phyloP scores from a whole-genome alignment of 2,797 vertebrate species.

The Arrhamphus sclerolepis region DNA sequence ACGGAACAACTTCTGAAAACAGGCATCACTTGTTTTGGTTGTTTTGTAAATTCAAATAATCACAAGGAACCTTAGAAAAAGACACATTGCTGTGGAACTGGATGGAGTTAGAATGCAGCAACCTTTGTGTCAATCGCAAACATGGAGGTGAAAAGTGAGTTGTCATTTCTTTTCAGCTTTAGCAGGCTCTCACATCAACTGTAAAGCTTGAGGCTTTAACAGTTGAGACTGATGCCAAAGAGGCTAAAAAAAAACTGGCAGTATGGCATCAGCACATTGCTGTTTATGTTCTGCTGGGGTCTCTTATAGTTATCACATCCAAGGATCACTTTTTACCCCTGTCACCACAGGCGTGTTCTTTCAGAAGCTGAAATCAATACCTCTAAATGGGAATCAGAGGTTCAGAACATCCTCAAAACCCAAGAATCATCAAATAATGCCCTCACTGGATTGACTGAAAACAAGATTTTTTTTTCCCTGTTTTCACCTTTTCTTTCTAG shows the following conservation, averaged over 20 bases:
- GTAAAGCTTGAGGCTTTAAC: constrained; percentile 50
- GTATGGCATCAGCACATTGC: constrained; percentile 50
- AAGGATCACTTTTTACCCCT: constrained; percentile 59
- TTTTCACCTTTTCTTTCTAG: constrained; percentile 62
- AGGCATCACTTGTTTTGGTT: constrained; percentile 21
- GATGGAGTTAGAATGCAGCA: constrained; percentile 15
- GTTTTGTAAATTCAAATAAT: constrained; percentile 32
- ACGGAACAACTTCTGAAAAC: constrained; percentile 30
- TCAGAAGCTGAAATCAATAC: constrained; percentile 74
- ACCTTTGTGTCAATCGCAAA: constrained; percentile 18
- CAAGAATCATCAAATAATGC: constrained; percentile 37
- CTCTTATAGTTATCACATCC: constrained; percentile 65
- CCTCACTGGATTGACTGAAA: constrained; percentile 36
- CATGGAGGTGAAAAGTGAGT: constrained; percentile 32
- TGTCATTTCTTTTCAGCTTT: constrained; percentile 46
- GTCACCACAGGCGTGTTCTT: constrained; percentile 68
- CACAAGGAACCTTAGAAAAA: constrained; percentile 12
- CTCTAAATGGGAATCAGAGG: constrained; percentile 71
- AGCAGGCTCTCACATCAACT: constrained; percentile 53
- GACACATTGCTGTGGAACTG: constrained; percentile 18
- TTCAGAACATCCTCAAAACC: constrained; percentile 56
- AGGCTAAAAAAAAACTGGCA: constrained; percentile 45
- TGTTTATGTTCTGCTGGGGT: constrained; percentile 51
- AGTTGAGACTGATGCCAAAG: constrained; percentile 48
- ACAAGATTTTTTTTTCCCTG: constrained; percentile 16